Conservation (phyloP, 2,888 invertebrate species). For the Slavum lentiscoides region DNA sequence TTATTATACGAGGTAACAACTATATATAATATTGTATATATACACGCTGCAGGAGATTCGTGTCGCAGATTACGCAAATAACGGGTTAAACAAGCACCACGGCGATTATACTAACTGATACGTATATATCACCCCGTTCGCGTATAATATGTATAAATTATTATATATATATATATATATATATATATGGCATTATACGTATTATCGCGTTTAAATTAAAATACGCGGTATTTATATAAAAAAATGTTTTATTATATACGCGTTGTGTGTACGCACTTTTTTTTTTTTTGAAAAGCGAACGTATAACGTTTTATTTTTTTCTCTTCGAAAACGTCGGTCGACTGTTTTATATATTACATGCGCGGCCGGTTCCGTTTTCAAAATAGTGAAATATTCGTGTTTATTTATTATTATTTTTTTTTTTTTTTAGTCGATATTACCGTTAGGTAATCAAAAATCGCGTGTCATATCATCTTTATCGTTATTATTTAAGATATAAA, state of each 20-base stretch:
- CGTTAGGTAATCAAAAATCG: too few relatives aligned
- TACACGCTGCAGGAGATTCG: not conserved
- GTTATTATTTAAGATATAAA: too few relatives aligned
- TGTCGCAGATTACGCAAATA: constrained; percentile 43
- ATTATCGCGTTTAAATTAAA: constrained; percentile 32
- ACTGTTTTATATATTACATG: too few relatives aligned
- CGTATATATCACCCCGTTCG: not conserved
- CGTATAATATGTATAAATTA: not conserved
- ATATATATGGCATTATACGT: constrained; percentile 2
- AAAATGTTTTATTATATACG: not conserved
- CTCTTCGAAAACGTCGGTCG: too few relatives aligned
- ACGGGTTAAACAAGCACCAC: constrained; percentile 34
- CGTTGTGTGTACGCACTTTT: not conserved
- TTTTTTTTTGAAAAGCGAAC: too few relatives aligned
- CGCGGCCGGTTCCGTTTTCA: too few relatives aligned
- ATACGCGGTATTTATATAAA: not conserved
- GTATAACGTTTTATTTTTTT: too few relatives aligned
- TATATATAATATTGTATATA: too few relatives aligned
- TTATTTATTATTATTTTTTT: too few relatives aligned
- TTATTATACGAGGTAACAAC: not conserved
- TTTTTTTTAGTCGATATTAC: too few relatives aligned
- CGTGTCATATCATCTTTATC: too few relatives aligned
- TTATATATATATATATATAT: not conserved
- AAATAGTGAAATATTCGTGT: too few relatives aligned
- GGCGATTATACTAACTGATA: constrained; percentile 29